These are phyloP conservation scores for Sycophila texana DNA, from an alignment of 2,888 invertebrate species.

Conservation along the genomic window DNA sequence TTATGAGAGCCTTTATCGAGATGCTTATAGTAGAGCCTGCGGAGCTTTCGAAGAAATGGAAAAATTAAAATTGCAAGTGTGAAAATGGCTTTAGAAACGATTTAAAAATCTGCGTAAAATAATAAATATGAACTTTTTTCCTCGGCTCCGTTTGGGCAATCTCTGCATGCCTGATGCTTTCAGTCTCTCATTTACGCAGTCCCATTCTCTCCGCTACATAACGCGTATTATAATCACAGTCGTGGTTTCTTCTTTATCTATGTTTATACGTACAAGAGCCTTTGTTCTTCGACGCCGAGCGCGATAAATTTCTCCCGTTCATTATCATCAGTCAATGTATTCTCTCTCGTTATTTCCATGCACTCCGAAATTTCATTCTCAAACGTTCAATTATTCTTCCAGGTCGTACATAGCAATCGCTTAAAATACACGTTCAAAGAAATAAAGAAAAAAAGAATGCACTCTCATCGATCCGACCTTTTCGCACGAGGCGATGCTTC, in stretches of 20 bases:
- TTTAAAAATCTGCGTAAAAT: neutral
- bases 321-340: slow-evolving; percentile 52
- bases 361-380: slow-evolving; percentile 3
- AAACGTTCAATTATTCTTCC: neutral
- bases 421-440: neutral
- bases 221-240: slow-evolving; percentile 73
- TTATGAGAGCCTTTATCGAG: slow-evolving; percentile 15
- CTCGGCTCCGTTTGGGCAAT: neutral
- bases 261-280: slow-evolving; percentile 70
- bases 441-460: slow-evolving; percentile 25
- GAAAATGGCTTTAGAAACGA: neutral
- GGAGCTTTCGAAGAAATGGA: neutral
- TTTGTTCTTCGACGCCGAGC: slow-evolving; percentile 65
- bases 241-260: slow-evolving; percentile 64
- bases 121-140: neutral
- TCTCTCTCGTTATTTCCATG: slow-evolving; percentile 41
- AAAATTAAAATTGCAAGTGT: neutral
- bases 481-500: slow-evolving; percentile 31
- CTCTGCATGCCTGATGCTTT: slow-evolving; percentile 25
- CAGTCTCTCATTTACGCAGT: slow-evolving; percentile 52
- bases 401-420: no score
- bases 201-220: slow-evolving; percentile 60
- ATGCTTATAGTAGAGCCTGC: neutral
- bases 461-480: slow-evolving; percentile 47
- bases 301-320: slow-evolving; percentile 62